Evolutionary conservation across 2,797 vertebrate species (phyloP).

Genomic region (Characodon lateralis): DNA sequence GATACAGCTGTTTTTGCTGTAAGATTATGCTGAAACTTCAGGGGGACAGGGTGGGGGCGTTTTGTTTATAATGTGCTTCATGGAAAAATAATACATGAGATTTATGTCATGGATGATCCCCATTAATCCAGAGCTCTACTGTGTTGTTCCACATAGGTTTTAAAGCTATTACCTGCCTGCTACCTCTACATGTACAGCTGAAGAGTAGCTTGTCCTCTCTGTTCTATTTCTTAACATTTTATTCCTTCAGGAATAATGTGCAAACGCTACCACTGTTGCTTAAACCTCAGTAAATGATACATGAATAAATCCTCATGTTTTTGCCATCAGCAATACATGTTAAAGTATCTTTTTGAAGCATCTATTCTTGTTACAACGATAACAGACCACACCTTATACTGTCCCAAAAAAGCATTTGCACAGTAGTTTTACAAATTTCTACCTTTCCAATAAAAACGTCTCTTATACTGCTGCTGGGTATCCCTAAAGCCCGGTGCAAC

Average conservation of each 20-base stretch:
- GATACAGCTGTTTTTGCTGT: slow-evolving; percentile 72
- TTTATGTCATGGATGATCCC: slow-evolving; percentile 27
- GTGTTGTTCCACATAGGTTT: not conserved
- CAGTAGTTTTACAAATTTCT: not conserved
- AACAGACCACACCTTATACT: not conserved
- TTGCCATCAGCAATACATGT: not conserved
- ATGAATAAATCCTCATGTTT: not conserved
- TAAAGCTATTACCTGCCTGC: accelerated
- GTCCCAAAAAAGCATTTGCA: not conserved
- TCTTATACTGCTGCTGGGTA: too few relatives aligned
- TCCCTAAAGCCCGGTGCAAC: not conserved
- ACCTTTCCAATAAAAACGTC: not conserved
- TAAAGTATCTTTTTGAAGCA: not conserved
- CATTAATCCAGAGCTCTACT: slow-evolving; percentile 2
- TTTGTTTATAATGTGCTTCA: slow-evolving; percentile 53
- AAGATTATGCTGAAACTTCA: slow-evolving; percentile 36
- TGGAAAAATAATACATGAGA: slow-evolving; percentile 38
- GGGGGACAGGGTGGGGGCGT: not conserved
- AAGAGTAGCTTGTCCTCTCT: too few relatives aligned
- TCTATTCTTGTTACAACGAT: not conserved
- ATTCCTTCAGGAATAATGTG: not conserved
- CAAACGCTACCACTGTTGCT: not conserved
- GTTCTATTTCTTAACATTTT: not conserved
- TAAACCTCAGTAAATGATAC: not conserved
- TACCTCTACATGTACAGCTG: not conserved